Percentiles rank a stretch among this genome's conserved stretches.
Conservation (phyloP, 2,113 vertebrate species). For the Sorex araneus region DNA sequence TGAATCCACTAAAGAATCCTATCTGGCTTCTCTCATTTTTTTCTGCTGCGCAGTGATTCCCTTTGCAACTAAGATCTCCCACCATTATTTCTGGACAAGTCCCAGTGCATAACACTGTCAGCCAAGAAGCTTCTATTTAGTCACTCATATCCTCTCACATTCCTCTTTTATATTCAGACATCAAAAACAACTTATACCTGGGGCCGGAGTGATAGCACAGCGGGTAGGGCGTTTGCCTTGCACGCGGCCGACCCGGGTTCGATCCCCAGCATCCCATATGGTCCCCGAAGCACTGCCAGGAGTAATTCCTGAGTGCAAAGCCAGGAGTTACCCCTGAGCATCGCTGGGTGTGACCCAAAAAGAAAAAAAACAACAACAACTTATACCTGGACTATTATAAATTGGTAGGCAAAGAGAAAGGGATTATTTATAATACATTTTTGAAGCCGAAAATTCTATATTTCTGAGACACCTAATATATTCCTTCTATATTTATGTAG, state of each 20-base stretch:
- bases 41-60: not conserved
- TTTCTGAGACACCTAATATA: conserved; percentile 18
- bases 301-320: too few relatives aligned
- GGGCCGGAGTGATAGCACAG: too few relatives aligned
- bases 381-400: not conserved
- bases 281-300: too few relatives aligned
- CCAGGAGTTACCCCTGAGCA: too few relatives aligned
- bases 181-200: not conserved
- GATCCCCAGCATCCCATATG: too few relatives aligned
- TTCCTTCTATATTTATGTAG: not conserved
- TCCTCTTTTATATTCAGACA: not conserved
- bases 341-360: too few relatives aligned
- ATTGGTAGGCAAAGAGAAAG: not conserved
- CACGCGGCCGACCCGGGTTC: too few relatives aligned
- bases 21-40: not conserved
- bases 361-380: not conserved
- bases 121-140: not conserved
- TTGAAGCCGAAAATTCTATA: conserved; percentile 36
- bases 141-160: not conserved
- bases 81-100: not conserved
- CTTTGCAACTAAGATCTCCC: not conserved
- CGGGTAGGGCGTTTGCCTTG: too few relatives aligned
- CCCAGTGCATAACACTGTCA: not conserved
- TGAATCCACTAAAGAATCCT: not conserved
- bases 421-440: not conserved